Base-by-base conservation (phyloP, 2,113 vertebrate species). In the Castor canadensis region DNA sequence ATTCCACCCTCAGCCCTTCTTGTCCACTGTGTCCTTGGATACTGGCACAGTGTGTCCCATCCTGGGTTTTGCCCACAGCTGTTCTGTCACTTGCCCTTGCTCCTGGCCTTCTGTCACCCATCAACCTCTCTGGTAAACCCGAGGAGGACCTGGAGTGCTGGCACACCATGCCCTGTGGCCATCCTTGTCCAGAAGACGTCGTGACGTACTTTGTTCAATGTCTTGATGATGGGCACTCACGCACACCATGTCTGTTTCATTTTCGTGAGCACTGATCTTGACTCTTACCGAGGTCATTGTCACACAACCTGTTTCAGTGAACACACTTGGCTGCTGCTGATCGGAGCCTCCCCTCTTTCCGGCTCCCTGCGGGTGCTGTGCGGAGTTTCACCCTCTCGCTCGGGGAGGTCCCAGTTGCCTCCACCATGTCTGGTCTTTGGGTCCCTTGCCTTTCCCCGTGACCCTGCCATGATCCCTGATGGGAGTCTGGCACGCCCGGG, bases 391-490 rank as follows among this genome's bases (percentile, higher is more conserved):
- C 76, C 75, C 10, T 28, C 80, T 76, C 72, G 43, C 47, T 66
- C 56, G 5, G 22, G 73, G 17, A 89, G 38, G 32, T 45, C 60
- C 20, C 2, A 6, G 17, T 43, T 26, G 8, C 32, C 54, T 64
- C 72, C 35, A 40, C 35, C 3, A 6, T 3, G 3, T 73, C 64
- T 80, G 52, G 43, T 20, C 67, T 45, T 40, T 43, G 52, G 60
- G 54, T 20, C 10, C 30, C 43, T 11, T 38, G 45, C 28, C 12
- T 54, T 3, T 64, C 16, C 3, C 54, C 35, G 0, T 6, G 5
- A 0, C 28, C 52, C 32, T 8, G 1, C 40, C 24, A 4, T 5
- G 9, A 17, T 24, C 64, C 75, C 49, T 0, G 8, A 60, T 24
- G 26, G 30, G 30, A 47, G 30, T 66, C 9, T 66, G 60, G n/a